Evolutionary conservation across 2,797 vertebrate species (phyloP), one percentile per base, ranked within the genome.

Genomic region (Diplodus sargus): DNA sequence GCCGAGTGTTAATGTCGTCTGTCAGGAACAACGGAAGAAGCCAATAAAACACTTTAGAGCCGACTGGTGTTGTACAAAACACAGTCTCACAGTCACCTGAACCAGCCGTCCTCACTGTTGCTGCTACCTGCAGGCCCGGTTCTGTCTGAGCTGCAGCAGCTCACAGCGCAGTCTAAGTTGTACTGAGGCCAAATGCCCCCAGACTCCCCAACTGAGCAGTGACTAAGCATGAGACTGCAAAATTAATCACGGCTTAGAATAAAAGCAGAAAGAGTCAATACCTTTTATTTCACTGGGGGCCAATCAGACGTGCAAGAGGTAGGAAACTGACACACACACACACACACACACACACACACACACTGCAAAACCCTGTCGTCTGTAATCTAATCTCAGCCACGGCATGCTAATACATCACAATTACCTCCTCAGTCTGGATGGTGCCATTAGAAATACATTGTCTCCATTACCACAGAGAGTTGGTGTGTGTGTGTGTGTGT

Each of bases 351-450:
- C 68, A 60, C 30, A 47, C 18, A 78, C 54, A 68, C 62, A 80
- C 64, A 67, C 58, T 34, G 67, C 78, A 82, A 82, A 81, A 84
- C 76, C 78, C 78, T 74, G 84, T 79, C 89, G 43, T 88, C 77
- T 79, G 74, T 92, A 91, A 93, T 88, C 85, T 91, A 89, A 93
- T 92, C 85, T 85, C 73, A 85, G 65, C 71, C 64, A 58, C 60
- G 14, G 70, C 90, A 81, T 89, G 84, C 84, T 91, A 91, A 92
- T 91, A 90, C 84, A 92, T 93, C 91, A 91, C 92, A 89, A 92
- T 93, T 91, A 94, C 83, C 88, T 51, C 59, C 80, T 86, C 88
- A 82, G 83, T 85, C 89, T 87, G 88, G 83, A 81, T 82, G 84
- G 81, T 91, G 86, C 86, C 88, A 90, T 91, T 92, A 85, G 88